Evolutionary conservation across 2,888 invertebrate genomes (phyloP).

Genomic region (Sclerodermus sp.): DNA sequence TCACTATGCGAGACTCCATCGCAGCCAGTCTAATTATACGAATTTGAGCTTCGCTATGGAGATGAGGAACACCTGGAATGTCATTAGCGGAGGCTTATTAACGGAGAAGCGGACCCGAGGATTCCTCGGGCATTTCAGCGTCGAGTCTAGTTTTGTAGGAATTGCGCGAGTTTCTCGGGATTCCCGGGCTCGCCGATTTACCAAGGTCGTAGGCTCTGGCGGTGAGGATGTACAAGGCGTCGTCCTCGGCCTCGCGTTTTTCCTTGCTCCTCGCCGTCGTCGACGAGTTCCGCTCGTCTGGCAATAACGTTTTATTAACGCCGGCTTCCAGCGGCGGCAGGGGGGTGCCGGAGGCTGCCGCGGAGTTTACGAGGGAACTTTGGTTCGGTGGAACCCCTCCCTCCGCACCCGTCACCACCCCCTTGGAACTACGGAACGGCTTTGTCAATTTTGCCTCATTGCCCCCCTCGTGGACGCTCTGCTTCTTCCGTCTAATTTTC

Average conservation of each 20-base stretch:
- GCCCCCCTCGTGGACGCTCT: constrained; percentile 34
- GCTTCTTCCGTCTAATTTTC: constrained; percentile 40
- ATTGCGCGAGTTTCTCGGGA: no score
- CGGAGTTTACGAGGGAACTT: no score
- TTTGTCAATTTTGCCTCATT: no score
- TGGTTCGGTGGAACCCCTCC: no score
- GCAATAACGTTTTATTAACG: no score
- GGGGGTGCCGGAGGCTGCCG: no score
- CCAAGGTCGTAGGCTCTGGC: constrained; percentile 82
- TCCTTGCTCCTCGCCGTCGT: constrained; percentile 37
- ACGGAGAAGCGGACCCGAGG: neutral
- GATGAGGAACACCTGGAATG: constrained; percentile 69
- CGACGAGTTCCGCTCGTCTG: neutral
- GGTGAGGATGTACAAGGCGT: constrained; percentile 67
- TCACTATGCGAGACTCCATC: constrained; percentile 76
- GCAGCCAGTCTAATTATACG: constrained; percentile 63
- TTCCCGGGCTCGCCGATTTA: no score
- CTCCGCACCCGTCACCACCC: neutral
- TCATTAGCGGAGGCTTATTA: constrained; percentile 1
- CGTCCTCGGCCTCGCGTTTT: constrained; percentile 60
- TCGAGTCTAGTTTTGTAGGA: neutral
- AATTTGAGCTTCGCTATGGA: constrained; percentile 72
- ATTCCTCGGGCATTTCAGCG: neutral
- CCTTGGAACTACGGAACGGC: neutral
- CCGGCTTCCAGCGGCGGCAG: no score